Conservation (phyloP, 2,888 invertebrate species). For the Marronus borbonicus region DNA sequence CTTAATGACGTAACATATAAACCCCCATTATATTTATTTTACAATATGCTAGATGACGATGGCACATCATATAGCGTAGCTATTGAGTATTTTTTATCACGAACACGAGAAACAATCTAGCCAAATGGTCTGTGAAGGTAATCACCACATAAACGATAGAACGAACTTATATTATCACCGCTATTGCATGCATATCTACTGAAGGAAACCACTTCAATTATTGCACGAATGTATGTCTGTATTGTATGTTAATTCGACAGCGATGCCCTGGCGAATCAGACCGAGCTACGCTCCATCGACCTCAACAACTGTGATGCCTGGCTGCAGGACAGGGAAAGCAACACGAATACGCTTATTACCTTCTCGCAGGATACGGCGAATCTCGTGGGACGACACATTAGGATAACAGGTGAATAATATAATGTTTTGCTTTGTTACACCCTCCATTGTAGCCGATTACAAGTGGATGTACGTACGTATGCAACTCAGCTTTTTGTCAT, state of each 20-base stretch:
- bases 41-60: too few species aligned
- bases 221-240: slow-evolving; percentile 34
- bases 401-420: slow-evolving; percentile 69
- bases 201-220: background rate
- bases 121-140: slow-evolving; percentile 8
- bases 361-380: slow-evolving; percentile 75
- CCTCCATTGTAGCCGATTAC: too few species aligned
- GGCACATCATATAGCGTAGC: too few species aligned
- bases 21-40: too few species aligned
- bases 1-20: too few species aligned
- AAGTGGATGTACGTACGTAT: too few species aligned
- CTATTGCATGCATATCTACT: background rate
- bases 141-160: slow-evolving; percentile 2
- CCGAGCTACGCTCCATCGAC: slow-evolving; percentile 79
- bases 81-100: background rate
- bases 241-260: slow-evolving; percentile 69
- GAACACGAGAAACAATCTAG: background rate
- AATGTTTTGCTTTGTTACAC: background rate
- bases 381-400: slow-evolving; percentile 78
- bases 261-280: slow-evolving; percentile 76
- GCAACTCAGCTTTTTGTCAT: too few species aligned
- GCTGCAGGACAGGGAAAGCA: slow-evolving; percentile 78
- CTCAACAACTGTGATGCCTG: slow-evolving; percentile 76
- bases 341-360: slow-evolving; percentile 74
- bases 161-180: slow-evolving; percentile 14